A percentile compares a stretch with the other conserved stretches of the same genome.
These are phyloP conservation scores for Sebastes ruberrimus DNA, from an alignment of 2,797 vertebrate species.

Conservation along the genomic window DNA sequence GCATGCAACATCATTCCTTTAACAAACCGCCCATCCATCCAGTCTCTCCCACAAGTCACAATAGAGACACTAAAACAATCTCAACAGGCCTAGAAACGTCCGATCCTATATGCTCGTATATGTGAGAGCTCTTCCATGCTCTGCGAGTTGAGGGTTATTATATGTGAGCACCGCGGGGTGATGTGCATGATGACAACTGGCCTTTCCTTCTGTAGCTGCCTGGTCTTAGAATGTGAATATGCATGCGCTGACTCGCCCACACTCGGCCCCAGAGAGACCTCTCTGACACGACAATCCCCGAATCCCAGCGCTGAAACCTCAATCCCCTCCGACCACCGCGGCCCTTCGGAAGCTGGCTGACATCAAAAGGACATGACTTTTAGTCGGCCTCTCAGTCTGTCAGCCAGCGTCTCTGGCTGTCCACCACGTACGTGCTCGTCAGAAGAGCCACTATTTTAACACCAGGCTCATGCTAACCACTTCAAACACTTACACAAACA, in stretches of 20 bases:
- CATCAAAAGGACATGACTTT: conserved; percentile 56
- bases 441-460: conserved; percentile 38
- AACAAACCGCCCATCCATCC: conserved; percentile 29
- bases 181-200: conserved; percentile 44
- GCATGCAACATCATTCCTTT: conserved; percentile 33
- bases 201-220: conserved; percentile 36
- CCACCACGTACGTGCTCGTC: conserved; percentile 34
- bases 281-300: conserved; percentile 58
- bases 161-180: conserved; percentile 39
- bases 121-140: conserved; percentile 40
- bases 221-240: conserved; percentile 32
- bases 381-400: conserved; percentile 46
- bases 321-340: conserved; percentile 43
- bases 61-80: conserved; percentile 40
- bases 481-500: conserved; percentile 27
- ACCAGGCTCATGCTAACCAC: conserved; percentile 8
- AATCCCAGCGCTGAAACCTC: conserved; percentile 53
- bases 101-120: conserved; percentile 28
- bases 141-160: conserved; percentile 44
- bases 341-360: conserved; percentile 41
- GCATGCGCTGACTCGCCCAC: background rate
- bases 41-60: conserved; percentile 39
- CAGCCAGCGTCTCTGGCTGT: conserved; percentile 35
- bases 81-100: conserved; percentile 59
- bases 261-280: conserved; percentile 19